Evolutionary conservation across 2,113 vertebrate genomes (phyloP).

Genomic region (Bufo bufo): DNA sequence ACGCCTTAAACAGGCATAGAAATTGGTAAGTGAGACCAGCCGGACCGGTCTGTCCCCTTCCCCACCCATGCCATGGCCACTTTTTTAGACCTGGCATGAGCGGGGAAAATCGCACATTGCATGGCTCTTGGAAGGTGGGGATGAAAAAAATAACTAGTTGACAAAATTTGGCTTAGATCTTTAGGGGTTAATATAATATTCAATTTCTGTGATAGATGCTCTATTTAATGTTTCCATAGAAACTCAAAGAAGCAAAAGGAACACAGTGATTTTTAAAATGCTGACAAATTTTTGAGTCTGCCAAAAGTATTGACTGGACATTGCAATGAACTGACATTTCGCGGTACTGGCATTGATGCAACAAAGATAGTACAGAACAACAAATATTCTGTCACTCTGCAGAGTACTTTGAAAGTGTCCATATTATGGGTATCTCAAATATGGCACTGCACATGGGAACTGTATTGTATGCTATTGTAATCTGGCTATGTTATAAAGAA

Average conservation of each 20-base stretch:
- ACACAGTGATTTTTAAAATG: background rate
- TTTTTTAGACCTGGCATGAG: too few relatives aligned
- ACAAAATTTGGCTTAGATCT: too few relatives aligned
- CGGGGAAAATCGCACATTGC: too few relatives aligned
- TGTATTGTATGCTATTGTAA: background rate
- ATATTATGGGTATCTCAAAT: background rate
- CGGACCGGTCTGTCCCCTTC: too few relatives aligned
- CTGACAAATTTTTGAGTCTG: slow-evolving; percentile 36
- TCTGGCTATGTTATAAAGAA: too few relatives aligned
- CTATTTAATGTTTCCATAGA: background rate
- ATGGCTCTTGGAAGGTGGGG: too few relatives aligned
- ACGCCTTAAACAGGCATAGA: too few relatives aligned
- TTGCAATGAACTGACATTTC: slow-evolving; percentile 26
- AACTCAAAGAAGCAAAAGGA: background rate
- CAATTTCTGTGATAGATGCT: too few relatives aligned
- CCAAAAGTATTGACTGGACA: slow-evolving; percentile 3
- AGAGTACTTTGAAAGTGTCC: background rate
- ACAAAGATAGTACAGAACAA: background rate
- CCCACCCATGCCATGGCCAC: too few relatives aligned
- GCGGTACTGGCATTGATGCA: slow-evolving; percentile 25
- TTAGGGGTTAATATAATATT: too few relatives aligned
- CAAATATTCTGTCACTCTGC: background rate
- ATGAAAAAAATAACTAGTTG: too few relatives aligned
- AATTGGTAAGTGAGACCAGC: too few relatives aligned
- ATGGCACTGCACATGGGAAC: background rate